phyloP scores from a whole-genome alignment of 2,888 invertebrate species.

The Trissonchulus sp. region DNA sequence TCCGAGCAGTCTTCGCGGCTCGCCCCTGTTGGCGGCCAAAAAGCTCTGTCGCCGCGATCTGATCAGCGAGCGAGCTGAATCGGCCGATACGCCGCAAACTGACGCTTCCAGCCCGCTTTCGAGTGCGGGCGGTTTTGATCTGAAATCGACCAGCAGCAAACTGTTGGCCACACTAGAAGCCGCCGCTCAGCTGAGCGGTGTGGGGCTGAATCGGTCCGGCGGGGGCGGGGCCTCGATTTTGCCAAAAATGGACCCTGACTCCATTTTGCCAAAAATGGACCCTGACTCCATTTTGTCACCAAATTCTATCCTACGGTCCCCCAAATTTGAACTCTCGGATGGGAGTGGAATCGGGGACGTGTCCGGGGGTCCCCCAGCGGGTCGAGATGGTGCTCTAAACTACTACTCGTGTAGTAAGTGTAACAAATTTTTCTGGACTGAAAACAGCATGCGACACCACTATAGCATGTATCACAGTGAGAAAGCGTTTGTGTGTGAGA shows the following conservation, averaged over 20 bases:
- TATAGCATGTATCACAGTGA: conserved; percentile 47
- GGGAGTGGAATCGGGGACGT: too few species aligned
- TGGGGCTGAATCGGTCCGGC: not conserved
- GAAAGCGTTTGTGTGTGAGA: conserved; percentile 51
- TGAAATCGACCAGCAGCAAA: too few species aligned
- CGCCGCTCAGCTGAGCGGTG: not conserved
- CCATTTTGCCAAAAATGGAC: not conserved
- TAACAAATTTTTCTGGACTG: conserved; percentile 42
- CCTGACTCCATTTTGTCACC: too few species aligned
- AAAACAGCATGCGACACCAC: conserved; percentile 44
- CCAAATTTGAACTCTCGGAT: too few species aligned
- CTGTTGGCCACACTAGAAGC: not conserved
- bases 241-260: not conserved
- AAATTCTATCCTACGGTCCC: too few species aligned
- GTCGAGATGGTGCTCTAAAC: not conserved
- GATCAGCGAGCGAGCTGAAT: too few species aligned
- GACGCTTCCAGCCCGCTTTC: not conserved
- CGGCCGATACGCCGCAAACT: not conserved
- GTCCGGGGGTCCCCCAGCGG: too few species aligned
- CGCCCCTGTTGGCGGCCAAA: too few species aligned
- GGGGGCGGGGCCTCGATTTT: not conserved
- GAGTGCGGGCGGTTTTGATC: not conserved
- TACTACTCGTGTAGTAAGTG: conserved; percentile 38
- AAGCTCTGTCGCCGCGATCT: too few species aligned
- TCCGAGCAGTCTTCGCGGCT: too few species aligned